Percentiles rank a stretch among this genome's conserved stretches.
Evolutionary conservation across 2,888 invertebrate genomes (phyloP).

Genomic region (Lordiphosa andalusiaca): DNA sequence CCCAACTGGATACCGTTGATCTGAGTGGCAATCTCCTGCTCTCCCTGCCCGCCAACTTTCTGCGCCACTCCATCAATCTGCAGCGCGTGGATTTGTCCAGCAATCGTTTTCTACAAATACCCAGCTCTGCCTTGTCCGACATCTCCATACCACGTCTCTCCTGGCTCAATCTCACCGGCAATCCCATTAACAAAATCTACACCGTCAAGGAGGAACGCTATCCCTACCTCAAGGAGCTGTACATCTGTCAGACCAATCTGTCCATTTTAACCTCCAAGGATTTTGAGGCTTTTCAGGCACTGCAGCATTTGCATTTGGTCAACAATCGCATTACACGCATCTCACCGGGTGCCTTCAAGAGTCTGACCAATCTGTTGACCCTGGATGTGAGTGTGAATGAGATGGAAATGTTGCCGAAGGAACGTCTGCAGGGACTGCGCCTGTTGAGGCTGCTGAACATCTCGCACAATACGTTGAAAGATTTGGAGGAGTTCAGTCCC

Average conservation of each 20-base stretch:
- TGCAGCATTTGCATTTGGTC: conserved; percentile 87
- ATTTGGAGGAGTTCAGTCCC: conserved; percentile 89
- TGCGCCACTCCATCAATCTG: conserved; percentile 86
- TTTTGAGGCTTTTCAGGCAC: conserved; percentile 90
- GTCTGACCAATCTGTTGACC: conserved; percentile 87
- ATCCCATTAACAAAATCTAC: conserved; percentile 88
- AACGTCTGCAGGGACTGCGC: conserved; percentile 89
- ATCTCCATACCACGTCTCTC: conserved; percentile 86
- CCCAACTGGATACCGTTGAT: conserved; percentile 87
- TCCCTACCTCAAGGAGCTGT: conserved; percentile 89
- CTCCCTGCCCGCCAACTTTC: conserved; percentile 90
- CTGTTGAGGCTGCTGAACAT: conserved; percentile 88
- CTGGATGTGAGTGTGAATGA: conserved; percentile 91
- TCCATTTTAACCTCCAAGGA: conserved; percentile 91
- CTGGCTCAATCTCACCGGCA: conserved; percentile 90
- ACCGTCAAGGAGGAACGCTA: conserved; percentile 86
- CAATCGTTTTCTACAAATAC: conserved; percentile 90
- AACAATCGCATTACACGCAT: conserved; percentile 89
- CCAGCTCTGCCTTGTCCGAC: conserved; percentile 86
- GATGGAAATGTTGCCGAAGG: conserved; percentile 90
- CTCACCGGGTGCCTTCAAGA: conserved; percentile 91
- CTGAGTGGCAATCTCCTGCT: conserved; percentile 88
- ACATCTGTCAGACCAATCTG: conserved; percentile 89
- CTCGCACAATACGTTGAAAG: conserved; percentile 90
- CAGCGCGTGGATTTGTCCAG: conserved; percentile 88